A percentile compares a stretch with the other conserved stretches of the same genome.
These are phyloP conservation scores for Engraulis encrasicolus DNA, from an alignment of 2,113 vertebrate species.

Conservation along the genomic window DNA sequence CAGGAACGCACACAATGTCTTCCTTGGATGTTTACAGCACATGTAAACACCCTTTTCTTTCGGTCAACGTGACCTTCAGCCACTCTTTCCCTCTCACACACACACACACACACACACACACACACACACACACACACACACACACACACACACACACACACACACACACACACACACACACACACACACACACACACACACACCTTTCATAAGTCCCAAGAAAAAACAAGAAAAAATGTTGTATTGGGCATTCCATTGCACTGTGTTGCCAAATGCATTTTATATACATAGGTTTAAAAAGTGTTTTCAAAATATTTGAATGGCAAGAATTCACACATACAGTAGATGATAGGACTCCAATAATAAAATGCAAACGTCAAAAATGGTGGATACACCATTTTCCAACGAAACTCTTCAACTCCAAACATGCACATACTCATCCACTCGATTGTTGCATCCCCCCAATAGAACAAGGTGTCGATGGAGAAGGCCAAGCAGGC, in stretches of 20 bases:
- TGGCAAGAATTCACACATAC: no score
- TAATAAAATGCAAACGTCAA: no score
- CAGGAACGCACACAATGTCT: not conserved
- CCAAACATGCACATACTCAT: not conserved
- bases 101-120: not conserved
- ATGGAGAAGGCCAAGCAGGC: slow-evolving; percentile 95
- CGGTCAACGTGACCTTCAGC: not conserved
- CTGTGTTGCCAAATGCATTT: no score
- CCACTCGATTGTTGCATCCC: not conserved
- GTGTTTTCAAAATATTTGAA: no score
- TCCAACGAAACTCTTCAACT: no score
- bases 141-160: not conserved
- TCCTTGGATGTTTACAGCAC: not conserved
- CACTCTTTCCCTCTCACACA: not conserved
- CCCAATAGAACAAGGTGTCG: slow-evolving; percentile 87
- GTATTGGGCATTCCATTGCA: no score
- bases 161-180: not conserved
- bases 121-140: not conserved
- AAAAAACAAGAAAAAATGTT: no score
- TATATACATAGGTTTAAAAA: no score
- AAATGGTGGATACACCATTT: no score
- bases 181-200: not conserved
- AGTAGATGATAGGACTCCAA: no score
- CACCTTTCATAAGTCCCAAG: no score
- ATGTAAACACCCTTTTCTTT: no score